Evolutionary conservation across 2,888 invertebrate species (phyloP).

Genomic region (Acronicta leporina): DNA sequence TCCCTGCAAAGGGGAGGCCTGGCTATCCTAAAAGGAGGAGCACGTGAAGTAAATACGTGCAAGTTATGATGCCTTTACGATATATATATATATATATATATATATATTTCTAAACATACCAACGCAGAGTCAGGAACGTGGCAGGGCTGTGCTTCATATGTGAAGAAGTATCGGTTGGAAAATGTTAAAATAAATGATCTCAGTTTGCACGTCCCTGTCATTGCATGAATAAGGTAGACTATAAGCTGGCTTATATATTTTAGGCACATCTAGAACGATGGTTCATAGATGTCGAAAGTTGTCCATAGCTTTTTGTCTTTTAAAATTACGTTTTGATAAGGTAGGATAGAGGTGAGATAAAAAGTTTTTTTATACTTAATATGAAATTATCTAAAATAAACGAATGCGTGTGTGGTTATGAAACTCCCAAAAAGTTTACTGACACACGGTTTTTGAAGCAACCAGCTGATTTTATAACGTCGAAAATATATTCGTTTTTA

Average conservation of each 20-base stretch:
- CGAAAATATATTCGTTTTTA: neutral
- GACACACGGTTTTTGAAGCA: slow-evolving; percentile 11
- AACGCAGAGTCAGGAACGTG: too few relatives aligned
- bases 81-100: too few relatives aligned
- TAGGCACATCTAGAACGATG: neutral
- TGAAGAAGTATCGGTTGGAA: too few relatives aligned
- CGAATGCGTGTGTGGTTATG: slow-evolving; percentile 47
- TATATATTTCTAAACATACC: too few relatives aligned
- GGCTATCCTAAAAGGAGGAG: too few relatives aligned
- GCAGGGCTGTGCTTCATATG: too few relatives aligned
- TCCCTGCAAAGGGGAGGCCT: too few relatives aligned
- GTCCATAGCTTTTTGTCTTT: slow-evolving; percentile 10
- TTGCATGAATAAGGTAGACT: neutral
- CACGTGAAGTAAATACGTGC: too few relatives aligned
- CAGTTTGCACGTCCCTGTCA: neutral
- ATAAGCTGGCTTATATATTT: neutral
- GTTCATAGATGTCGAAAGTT: neutral
- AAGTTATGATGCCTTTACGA: neutral
- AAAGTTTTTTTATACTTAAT: slow-evolving; percentile 29
- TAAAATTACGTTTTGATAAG: slow-evolving; percentile 22
- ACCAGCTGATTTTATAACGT: neutral
- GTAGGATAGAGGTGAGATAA: slow-evolving; percentile 16
- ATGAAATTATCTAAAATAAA: slow-evolving; percentile 39
- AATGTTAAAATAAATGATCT: too few relatives aligned
- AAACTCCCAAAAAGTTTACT: slow-evolving; percentile 33